Conservation (phyloP, 2,888 invertebrate species). For the Meta bourneti region DNA sequence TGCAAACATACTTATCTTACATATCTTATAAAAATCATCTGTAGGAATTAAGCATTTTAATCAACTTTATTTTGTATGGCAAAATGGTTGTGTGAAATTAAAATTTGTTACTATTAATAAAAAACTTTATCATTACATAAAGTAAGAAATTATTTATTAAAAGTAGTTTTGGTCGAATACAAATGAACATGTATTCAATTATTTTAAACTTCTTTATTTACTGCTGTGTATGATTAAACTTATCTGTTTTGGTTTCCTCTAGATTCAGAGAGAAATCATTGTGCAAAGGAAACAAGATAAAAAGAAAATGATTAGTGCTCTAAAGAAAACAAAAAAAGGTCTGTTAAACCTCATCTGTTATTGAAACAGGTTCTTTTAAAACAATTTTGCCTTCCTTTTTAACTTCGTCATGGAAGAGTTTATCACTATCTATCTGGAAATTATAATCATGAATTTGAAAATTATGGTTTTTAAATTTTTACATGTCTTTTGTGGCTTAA, state of each 20-base stretch:
- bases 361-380: not conserved
- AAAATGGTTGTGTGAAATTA: no score
- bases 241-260: not conserved
- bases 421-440: no score
- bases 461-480: no score
- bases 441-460: no score
- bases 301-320: slow-evolving; percentile 92
- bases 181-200: not conserved
- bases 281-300: slow-evolving; percentile 94
- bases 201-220: not conserved
- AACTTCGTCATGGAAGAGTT: no score
- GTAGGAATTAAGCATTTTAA: not conserved
- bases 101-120: no score
- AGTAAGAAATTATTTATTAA: no score
- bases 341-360: not conserved
- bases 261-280: slow-evolving; percentile 90
- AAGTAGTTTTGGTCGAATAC: no score
- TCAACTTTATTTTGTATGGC: not conserved
- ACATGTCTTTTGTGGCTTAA: not conserved
- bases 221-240: not conserved
- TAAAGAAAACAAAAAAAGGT: slow-evolving; percentile 95
- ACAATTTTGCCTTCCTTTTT: not conserved
- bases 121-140: no score
- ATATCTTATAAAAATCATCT: not conserved
- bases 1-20: no score